Percentiles rank a stretch among this genome's conserved stretches.
These are phyloP conservation scores for Heliconius congener DNA, from an alignment of 1,140 invertebrate genomes.

Conservation along the genomic window DNA sequence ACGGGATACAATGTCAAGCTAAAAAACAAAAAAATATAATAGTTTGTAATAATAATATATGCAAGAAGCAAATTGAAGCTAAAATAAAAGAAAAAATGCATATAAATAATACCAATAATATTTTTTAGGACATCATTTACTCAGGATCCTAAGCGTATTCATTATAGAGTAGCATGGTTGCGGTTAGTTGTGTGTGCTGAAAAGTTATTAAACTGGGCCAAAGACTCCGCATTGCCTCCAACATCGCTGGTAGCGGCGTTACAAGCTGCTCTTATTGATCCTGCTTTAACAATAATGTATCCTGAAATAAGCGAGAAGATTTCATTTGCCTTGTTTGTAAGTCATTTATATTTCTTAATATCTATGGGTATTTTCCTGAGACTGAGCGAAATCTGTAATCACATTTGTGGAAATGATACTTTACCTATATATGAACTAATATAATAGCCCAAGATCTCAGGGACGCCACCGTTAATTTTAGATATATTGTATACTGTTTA, in stretches of 20 bases:
- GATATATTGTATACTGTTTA: too few relatives aligned
- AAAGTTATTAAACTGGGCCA: slow-evolving; percentile 56
- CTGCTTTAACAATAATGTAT: slow-evolving; percentile 62
- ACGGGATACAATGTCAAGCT: too few relatives aligned
- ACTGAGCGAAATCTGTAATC: too few relatives aligned
- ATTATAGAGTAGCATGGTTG: slow-evolving; percentile 58
- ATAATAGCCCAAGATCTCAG: too few relatives aligned
- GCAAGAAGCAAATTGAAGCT: background rate
- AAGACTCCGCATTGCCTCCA: slow-evolving; percentile 57
- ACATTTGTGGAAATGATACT: too few relatives aligned
- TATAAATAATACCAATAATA: slow-evolving; percentile 18
- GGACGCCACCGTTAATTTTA: too few relatives aligned
- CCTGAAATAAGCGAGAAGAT: slow-evolving; percentile 52
- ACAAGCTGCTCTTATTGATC: slow-evolving; percentile 61
- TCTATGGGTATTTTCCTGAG: background rate
- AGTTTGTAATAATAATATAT: too few relatives aligned
- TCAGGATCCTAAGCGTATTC: slow-evolving; percentile 46
- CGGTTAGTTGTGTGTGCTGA: slow-evolving; percentile 51
- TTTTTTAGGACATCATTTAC: slow-evolving; percentile 56
- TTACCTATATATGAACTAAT: too few relatives aligned
- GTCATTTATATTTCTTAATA: slow-evolving; percentile 26
- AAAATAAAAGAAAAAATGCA: background rate
- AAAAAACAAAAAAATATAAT: background rate
- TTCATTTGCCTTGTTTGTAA: slow-evolving; percentile 51
- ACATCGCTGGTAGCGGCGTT: slow-evolving; percentile 52